Evolutionary conservation across 2,797 vertebrate species (phyloP).

Genomic region (Pseudotriccus pelzelni): DNA sequence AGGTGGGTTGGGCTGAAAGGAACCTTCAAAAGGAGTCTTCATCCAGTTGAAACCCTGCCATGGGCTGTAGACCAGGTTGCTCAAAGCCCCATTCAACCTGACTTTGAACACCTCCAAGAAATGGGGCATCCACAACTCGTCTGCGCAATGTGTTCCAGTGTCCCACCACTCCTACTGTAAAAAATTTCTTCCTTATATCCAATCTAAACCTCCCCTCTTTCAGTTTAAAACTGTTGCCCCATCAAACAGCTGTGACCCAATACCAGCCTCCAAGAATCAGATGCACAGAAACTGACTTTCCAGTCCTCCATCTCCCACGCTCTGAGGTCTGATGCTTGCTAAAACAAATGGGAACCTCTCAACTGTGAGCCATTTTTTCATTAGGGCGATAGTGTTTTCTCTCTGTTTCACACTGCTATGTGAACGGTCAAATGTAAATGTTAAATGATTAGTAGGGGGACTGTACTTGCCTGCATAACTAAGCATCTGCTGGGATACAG

Average conservation of each 20-base stretch:
- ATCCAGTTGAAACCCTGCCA: background rate
- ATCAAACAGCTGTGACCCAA: background rate
- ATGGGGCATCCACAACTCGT: background rate
- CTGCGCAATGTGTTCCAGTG: background rate
- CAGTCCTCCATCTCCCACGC: background rate
- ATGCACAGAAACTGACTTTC: background rate
- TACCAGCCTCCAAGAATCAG: background rate
- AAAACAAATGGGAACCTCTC: background rate
- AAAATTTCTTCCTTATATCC: background rate
- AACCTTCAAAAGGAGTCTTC: background rate
- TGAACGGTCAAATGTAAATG: background rate
- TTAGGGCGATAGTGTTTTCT: background rate
- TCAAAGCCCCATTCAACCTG: background rate
- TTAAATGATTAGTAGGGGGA: background rate
- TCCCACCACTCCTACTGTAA: background rate
- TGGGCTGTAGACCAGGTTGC: background rate
- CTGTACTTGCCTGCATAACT: background rate
- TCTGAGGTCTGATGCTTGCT: background rate
- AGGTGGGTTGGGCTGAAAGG: background rate
- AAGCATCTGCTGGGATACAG: background rate
- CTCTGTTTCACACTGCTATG: background rate
- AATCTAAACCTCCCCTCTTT: background rate
- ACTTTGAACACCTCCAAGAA: background rate
- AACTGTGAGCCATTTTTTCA: background rate
- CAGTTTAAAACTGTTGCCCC: background rate